Evolutionary conservation across 2,888 invertebrate genomes (phyloP).

Genomic region (Microctonus brassicae): DNA sequence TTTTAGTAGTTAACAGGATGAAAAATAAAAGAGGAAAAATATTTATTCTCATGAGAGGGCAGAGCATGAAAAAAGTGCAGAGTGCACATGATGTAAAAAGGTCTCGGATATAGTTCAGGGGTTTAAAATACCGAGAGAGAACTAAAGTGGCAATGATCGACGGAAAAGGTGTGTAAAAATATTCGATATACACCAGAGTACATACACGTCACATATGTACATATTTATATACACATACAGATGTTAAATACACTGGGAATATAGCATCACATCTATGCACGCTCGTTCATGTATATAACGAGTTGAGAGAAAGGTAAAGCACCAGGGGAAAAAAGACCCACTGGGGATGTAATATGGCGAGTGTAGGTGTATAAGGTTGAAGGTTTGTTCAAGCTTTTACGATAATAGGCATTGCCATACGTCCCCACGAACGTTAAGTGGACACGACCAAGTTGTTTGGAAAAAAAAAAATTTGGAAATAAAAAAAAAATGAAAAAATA

Average conservation of each 20-base stretch:
- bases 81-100: slow-evolving; percentile 27
- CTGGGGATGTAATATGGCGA: background rate
- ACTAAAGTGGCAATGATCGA: slow-evolving; percentile 24
- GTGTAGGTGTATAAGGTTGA: slow-evolving; percentile 33
- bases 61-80: slow-evolving; percentile 27
- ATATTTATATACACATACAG: background rate
- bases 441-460: slow-evolving; percentile 3
- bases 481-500: background rate
- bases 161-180: slow-evolving; percentile 24
- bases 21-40: background rate
- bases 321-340: background rate
- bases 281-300: slow-evolving; percentile 3
- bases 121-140: slow-evolving; percentile 38
- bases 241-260: background rate
- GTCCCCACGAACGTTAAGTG: slow-evolving; percentile 20
- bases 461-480: background rate
- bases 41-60: slow-evolving; percentile 9
- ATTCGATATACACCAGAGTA: slow-evolving; percentile 11
- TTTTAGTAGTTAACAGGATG: background rate
- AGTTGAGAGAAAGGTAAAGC: slow-evolving; percentile 10
- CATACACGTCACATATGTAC: slow-evolving; percentile 1
- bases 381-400: slow-evolving; percentile 44
- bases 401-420: slow-evolving; percentile 34
- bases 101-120: slow-evolving; percentile 36
- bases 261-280: slow-evolving; percentile 13